Conservation (phyloP, 2,797 vertebrate genomes). For the Poecilia picta region DNA sequence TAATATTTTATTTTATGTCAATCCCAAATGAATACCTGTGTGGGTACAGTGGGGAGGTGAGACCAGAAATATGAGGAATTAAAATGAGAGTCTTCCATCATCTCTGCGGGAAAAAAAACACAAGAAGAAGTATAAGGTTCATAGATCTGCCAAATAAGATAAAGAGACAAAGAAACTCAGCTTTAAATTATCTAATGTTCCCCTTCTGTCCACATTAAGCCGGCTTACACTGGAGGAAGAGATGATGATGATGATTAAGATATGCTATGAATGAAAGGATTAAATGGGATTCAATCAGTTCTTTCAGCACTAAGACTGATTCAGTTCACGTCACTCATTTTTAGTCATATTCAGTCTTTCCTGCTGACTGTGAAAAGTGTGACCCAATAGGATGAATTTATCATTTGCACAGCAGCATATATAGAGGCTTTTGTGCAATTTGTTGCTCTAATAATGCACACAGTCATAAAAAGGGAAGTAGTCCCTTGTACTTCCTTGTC, state of each 20-base stretch:
- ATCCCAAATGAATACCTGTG: slow-evolving; percentile 84
- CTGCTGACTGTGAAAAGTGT: slow-evolving; percentile 14
- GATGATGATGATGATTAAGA: background rate
- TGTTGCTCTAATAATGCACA: background rate
- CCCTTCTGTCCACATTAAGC: background rate
- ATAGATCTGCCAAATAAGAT: background rate
- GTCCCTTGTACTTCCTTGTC: background rate
- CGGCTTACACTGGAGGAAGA: background rate
- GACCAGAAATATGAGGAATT: slow-evolving; percentile 99
- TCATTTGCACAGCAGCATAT: slow-evolving; percentile 1
- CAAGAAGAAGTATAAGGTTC: slow-evolving; percentile 23
- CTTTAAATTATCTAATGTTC: slow-evolving; percentile 1
- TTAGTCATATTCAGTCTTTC: background rate
- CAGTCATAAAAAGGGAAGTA: slow-evolving; percentile 1
- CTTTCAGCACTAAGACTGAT: background rate
- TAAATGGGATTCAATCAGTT: slow-evolving; percentile 1
- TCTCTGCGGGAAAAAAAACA: slow-evolving; percentile 62
- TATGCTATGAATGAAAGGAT: background rate
- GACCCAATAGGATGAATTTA: slow-evolving; percentile 2
- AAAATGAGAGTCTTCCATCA: slow-evolving; percentile 99
- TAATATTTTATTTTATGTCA: background rate
- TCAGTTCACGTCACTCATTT: background rate
- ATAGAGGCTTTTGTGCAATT: background rate
- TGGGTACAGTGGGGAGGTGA: slow-evolving; percentile 90
- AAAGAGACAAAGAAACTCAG: background rate